phyloP scores from a whole-genome alignment of 2,113 vertebrate species.

The Procavia capensis region DNA sequence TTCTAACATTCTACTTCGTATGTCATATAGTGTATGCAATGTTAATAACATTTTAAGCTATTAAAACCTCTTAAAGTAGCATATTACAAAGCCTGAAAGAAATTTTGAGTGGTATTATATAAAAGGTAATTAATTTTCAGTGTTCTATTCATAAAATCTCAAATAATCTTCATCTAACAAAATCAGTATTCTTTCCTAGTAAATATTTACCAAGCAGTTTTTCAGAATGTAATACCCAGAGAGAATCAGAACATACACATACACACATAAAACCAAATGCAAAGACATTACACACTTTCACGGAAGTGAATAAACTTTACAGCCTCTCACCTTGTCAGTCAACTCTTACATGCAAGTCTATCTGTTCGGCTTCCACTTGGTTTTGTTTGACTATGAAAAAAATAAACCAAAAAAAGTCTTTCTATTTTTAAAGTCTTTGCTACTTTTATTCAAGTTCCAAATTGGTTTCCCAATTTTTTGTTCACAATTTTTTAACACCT shows the following conservation, averaged over 20 bases:
- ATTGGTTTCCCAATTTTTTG: background rate
- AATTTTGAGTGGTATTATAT: background rate
- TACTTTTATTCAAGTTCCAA: background rate
- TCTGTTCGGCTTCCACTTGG: background rate
- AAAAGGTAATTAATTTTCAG: background rate
- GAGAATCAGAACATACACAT: background rate
- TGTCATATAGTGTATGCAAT: background rate
- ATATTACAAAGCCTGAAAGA: constrained; percentile 12
- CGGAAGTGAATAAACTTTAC: background rate
- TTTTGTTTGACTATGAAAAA: background rate
- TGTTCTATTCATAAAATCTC: constrained; percentile 39
- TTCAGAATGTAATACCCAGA: background rate
- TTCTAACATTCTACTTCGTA: background rate
- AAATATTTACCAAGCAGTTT: constrained; percentile 8
- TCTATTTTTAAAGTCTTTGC: no score
- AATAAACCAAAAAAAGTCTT: background rate
- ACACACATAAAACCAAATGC: background rate
- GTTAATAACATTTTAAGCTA: constrained; percentile 17
- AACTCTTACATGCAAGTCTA: background rate
- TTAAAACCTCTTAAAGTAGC: constrained; percentile 28
- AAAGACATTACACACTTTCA: background rate
- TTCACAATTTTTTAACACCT: background rate
- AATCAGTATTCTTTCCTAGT: background rate
- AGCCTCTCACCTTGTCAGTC: background rate
- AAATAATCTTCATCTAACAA: background rate